Conservation (phyloP, 2,888 invertebrate genomes). For the Dasysyrphus tricinctus region DNA sequence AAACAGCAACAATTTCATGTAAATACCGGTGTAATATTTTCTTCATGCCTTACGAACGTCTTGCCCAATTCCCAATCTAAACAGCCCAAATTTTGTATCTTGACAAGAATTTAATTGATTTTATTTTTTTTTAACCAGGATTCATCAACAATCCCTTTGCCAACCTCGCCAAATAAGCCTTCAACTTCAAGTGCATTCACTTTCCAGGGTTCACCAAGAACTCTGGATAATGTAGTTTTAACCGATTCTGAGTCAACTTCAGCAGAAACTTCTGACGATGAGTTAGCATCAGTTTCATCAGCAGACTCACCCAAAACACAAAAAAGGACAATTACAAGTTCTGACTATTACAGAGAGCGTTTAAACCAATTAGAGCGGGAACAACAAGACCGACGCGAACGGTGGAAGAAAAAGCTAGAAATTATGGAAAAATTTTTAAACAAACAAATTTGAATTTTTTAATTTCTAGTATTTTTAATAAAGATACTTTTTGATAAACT, state of each 20-base stretch:
- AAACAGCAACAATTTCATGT: too few relatives aligned
- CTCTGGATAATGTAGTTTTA: neutral
- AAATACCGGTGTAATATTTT: too few relatives aligned
- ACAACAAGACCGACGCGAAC: conserved; percentile 9
- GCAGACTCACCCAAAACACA: neutral
- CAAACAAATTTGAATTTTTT: neutral
- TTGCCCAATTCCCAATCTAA: too few relatives aligned
- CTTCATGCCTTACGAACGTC: too few relatives aligned
- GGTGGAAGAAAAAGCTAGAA: conserved; percentile 8
- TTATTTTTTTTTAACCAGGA: neutral
- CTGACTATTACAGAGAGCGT: neutral
- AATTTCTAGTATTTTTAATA: too few relatives aligned
- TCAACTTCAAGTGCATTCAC: conserved; percentile 4
- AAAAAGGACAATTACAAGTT: neutral
- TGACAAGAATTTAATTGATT: neutral
- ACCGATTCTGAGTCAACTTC: neutral
- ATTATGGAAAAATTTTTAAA: neutral
- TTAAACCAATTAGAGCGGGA: neutral
- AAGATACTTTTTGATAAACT: too few relatives aligned
- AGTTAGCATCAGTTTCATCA: neutral
- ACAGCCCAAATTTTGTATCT: neutral
- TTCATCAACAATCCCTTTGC: neutral
- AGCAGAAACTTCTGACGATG: neutral
- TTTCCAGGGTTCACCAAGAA: neutral
- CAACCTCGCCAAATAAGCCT: neutral